Evolutionary conservation across 2,888 invertebrate genomes (phyloP).

Genomic region (Thera obeliscata): DNA sequence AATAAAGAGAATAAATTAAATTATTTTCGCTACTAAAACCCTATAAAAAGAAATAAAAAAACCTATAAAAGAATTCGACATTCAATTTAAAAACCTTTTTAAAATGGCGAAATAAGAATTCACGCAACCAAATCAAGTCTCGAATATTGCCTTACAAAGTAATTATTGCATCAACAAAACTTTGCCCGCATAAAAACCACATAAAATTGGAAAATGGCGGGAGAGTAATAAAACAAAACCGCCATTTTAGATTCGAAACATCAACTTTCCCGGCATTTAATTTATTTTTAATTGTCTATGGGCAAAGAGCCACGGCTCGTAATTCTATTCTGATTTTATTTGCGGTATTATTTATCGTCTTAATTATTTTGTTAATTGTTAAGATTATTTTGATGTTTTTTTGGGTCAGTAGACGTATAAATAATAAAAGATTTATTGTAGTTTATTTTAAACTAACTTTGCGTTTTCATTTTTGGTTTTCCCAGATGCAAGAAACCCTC

Average conservation of each 20-base stretch:
- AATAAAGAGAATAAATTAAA: no score
- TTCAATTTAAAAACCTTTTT: background rate
- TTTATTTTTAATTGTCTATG: constrained; percentile 50
- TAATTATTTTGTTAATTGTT: constrained; percentile 22
- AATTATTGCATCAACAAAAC: constrained; percentile 29
- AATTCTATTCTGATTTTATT: constrained; percentile 46
- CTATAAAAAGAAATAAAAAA: no score
- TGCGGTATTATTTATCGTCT: constrained; percentile 21
- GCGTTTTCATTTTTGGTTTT: background rate
- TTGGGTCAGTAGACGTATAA: constrained; percentile 19
- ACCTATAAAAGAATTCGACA: no score
- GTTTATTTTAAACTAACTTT: background rate
- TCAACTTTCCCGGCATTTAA: constrained; percentile 44
- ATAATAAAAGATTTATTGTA: constrained; percentile 6
- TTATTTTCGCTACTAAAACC: no score
- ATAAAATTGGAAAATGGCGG: constrained; percentile 40
- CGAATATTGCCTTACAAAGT: constrained; percentile 5
- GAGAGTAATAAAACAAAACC: constrained; percentile 40
- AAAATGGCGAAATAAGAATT: background rate
- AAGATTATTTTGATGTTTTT: background rate
- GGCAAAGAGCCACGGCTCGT: constrained; percentile 35
- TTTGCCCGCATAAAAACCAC: constrained; percentile 32
- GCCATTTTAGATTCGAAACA: constrained; percentile 40
- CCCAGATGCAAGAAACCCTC: background rate
- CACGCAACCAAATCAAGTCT: background rate